Percentiles rank a stretch among this genome's conserved stretches.
Conservation (phyloP, 1,140 invertebrate genomes). For the Drosophila kanapiae region DNA sequence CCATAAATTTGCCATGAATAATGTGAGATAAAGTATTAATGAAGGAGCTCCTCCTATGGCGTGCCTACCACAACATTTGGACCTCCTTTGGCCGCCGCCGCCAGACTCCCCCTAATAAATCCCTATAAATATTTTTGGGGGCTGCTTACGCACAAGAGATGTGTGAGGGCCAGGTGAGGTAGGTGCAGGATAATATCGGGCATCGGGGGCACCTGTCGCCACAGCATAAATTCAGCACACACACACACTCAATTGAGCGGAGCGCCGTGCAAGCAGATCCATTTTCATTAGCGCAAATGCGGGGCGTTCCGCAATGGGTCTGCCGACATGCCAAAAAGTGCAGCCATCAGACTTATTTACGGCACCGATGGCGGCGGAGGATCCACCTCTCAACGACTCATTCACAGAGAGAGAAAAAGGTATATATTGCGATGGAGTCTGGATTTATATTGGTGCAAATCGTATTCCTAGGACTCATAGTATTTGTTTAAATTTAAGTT, state of each 20-base stretch:
- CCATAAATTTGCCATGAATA: background rate
- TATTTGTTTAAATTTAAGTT: background rate
- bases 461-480: no score
- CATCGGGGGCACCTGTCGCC: conserved; percentile 58
- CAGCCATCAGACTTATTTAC: conserved; percentile 75
- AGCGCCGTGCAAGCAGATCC: conserved; percentile 30
- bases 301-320: conserved; percentile 56
- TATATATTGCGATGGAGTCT: fast-evolving
- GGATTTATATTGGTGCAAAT: no score
- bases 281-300: conserved; percentile 77
- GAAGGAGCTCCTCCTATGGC: background rate
- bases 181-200: conserved; percentile 18
- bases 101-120: conserved; percentile 18
- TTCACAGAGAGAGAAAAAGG: conserved; percentile 7
- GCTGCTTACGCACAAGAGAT: conserved; percentile 35
- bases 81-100: background rate
- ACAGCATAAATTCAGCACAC: conserved; percentile 59
- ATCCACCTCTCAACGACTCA: conserved; percentile 11
- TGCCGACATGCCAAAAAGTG: conserved; percentile 74
- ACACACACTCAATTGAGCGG: conserved; percentile 42
- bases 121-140: conserved; percentile 34
- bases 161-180: conserved; percentile 8
- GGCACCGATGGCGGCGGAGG: conserved; percentile 50
- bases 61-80: conserved; percentile 20
- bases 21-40: background rate